A percentile compares a stretch with the other conserved stretches of the same genome.
Conservation (phyloP, 1,140 invertebrate species). For the Drosophila kurseongensis region DNA sequence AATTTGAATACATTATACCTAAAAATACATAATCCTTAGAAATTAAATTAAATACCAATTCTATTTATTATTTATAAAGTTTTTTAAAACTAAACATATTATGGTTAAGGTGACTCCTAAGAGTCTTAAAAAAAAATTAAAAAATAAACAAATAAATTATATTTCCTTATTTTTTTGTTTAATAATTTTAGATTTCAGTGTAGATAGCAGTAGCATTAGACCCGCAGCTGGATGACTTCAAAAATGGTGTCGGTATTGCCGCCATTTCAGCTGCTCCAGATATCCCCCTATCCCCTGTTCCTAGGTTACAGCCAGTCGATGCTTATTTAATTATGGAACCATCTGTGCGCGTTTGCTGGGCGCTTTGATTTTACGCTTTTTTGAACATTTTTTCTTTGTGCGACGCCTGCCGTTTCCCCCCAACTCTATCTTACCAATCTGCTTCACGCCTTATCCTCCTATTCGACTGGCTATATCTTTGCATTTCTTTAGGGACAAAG, state of each 20-base stretch:
- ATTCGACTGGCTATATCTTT: slow-evolving; percentile 30
- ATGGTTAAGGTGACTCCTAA: no score
- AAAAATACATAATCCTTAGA: no score
- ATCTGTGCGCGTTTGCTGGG: slow-evolving; percentile 76
- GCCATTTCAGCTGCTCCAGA: slow-evolving; percentile 27
- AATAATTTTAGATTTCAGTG: slow-evolving; percentile 5
- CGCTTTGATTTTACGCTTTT: slow-evolving; percentile 82
- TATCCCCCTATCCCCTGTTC: background rate
- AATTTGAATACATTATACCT: no score
- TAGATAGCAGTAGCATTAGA: slow-evolving; percentile 16
- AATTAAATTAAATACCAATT: no score
- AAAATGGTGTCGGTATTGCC: slow-evolving; percentile 64
- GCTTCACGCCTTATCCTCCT: slow-evolving; percentile 16
- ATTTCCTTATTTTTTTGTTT: background rate
- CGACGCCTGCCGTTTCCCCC: slow-evolving; percentile 13
- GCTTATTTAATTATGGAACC: slow-evolving; percentile 80
- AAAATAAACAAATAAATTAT: no score
- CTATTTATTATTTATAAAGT: no score
- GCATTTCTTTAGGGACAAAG: slow-evolving; percentile 15
- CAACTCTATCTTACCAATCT: slow-evolving; percentile 1
- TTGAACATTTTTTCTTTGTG: slow-evolving; percentile 62
- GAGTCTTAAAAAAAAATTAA: no score
- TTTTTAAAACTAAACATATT: no score
- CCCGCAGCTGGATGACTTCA: slow-evolving; percentile 38
- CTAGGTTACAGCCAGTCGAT: slow-evolving; percentile 43